Base-by-base conservation (phyloP, 2,113 vertebrate genomes). In the Chaetodon auriga region DNA sequence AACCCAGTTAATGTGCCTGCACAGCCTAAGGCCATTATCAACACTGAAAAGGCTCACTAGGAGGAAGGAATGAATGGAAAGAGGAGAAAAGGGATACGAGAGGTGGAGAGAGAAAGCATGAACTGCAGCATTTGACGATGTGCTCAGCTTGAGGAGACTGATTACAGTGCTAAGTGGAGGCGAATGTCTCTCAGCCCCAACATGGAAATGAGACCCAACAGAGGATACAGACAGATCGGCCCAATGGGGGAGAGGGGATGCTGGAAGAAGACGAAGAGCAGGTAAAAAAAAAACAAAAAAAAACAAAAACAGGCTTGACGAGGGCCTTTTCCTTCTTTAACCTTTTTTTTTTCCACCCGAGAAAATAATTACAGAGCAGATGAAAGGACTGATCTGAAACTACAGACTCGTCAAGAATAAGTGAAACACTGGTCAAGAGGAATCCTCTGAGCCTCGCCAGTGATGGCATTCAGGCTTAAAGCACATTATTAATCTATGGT, bases 121-220 rank as follows among this genome's bases (percentile, higher is more conserved):
- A 75, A 83, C 75, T 83, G 45, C 65, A 71, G 48, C 75, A 68
- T 60, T 51, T 38, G 66, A 64, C 58, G 49, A 55, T 49, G 55
- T 70, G 48, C 46, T 63, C 46, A 43, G 38, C 71, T 55, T 19
- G 80, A 69, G 49, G 78, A 87, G 88, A 89, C 58, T 7, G 82
- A 86, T 89, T 74, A 78, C 43, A 38, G 57, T n/a, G 71, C 48
- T 82, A 75, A 89, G 69, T 79, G 81, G 43, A 78, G 70, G 80
- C 63, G 83, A 88, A 55, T 4, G n/a, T 58, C 75, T 69, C 58
- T 55, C 51, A 23, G 54, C 14, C 53, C n/a, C 9, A 10, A 74
- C 73, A 54, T 77, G 70, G 82, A 88, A 87, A 84, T 68, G 30
- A 83, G 74, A 77, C 62, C 45, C 45, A 78, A 35, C 49, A 49